These are phyloP conservation scores for Formicarius rufipectus DNA, from an alignment of 2,113 vertebrate genomes.

Conservation along the genomic window DNA sequence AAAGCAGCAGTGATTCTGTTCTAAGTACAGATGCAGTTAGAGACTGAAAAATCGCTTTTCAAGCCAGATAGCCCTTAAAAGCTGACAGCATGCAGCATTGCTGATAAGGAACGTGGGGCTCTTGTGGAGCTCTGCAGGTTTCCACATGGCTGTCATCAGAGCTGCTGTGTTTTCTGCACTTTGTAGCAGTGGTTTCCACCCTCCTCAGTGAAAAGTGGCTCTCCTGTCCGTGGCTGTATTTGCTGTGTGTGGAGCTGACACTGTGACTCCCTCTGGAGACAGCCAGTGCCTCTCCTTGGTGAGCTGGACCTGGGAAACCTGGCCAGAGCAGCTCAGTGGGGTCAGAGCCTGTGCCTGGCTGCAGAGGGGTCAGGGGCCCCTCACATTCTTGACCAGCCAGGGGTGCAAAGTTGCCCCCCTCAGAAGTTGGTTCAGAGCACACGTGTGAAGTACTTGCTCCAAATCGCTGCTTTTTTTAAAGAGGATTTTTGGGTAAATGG, in stretches of 20 bases:
- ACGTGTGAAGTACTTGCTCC: background rate
- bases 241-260: background rate
- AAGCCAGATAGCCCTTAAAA: background rate
- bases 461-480: background rate
- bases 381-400: background rate
- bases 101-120: background rate
- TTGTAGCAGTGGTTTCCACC: background rate
- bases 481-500: background rate
- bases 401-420: background rate
- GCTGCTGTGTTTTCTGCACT: background rate
- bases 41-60: background rate
- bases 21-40: background rate
- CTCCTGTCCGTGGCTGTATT: fast-evolving
- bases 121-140: fast-evolving
- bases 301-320: fast-evolving
- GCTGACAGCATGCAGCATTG: background rate
- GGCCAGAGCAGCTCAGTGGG: background rate
- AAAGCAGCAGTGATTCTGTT: background rate
- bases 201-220: background rate
- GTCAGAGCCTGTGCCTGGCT: background rate
- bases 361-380: no score
- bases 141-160: background rate
- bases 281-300: fast-evolving
- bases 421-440: background rate
- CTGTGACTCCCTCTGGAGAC: background rate